Evolutionary conservation across 2,888 invertebrate species (phyloP).

Genomic region (Druceiella hillmani): DNA sequence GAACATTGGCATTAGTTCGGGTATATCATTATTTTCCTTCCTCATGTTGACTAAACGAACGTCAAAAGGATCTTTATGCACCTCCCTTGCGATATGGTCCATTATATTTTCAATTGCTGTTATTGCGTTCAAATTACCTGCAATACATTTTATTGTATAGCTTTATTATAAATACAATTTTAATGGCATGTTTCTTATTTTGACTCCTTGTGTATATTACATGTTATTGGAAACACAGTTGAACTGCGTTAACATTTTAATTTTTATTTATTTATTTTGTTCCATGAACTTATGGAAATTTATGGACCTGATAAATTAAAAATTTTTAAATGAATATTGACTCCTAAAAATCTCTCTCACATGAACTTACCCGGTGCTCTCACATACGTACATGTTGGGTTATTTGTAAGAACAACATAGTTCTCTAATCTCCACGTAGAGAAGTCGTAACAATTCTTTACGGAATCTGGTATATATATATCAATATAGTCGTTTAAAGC

Average conservation of each 20-base stretch:
- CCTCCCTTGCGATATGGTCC: conserved; percentile 57
- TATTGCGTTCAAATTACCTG: conserved; percentile 61
- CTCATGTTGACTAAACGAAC: conserved; percentile 52
- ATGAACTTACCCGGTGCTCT: conserved; percentile 63
- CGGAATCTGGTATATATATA: conserved; percentile 28
- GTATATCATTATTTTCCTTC: conserved; percentile 31
- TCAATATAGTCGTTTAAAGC: conserved; percentile 48
- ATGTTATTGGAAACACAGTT: too few species aligned
- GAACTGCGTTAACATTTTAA: too few species aligned
- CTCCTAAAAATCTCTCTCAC: too few species aligned
- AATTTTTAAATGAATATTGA: too few species aligned
- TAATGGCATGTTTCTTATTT: too few species aligned
- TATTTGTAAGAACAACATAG: conserved; percentile 55
- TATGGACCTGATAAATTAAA: too few species aligned
- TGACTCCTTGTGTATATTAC: too few species aligned
- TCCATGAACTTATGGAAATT: too few species aligned
- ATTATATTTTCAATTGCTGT: conserved; percentile 58
- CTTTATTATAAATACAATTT: too few species aligned
- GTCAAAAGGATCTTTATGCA: conserved; percentile 53
- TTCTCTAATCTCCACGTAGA: conserved; percentile 35
- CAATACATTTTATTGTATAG: too few species aligned
- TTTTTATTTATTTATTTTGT: too few species aligned
- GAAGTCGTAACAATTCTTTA: conserved; percentile 59
- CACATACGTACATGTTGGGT: conserved; percentile 56
- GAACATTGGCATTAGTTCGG: conserved; percentile 47